Evolutionary conservation across 2,113 vertebrate genomes (phyloP).

Genomic region (Piprites chloris): DNA sequence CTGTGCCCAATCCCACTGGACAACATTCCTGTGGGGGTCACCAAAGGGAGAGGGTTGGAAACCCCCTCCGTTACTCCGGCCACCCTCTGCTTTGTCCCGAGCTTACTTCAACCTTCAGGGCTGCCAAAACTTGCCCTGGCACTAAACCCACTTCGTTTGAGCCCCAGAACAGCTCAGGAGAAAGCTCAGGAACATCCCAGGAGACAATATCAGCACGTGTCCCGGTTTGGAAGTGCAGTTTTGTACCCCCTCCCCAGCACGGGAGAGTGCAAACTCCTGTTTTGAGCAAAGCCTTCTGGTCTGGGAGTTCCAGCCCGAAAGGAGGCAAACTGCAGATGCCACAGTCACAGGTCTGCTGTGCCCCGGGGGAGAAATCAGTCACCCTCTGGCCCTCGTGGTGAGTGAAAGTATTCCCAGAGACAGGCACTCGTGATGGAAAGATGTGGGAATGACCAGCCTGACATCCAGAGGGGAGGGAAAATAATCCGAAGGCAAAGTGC

Average conservation of each 20-base stretch:
- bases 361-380: not conserved
- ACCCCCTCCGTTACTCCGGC: not conserved
- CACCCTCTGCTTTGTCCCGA: not conserved
- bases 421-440: not conserved
- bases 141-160: not conserved
- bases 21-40: accelerated
- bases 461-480: not conserved
- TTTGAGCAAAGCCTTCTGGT: not conserved
- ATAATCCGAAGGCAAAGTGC: not conserved
- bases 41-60: not conserved
- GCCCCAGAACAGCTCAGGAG: not conserved
- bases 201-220: not conserved
- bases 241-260: not conserved
- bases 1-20: not conserved
- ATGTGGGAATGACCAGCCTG: not conserved
- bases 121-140: not conserved
- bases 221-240: slow-evolving; percentile 11
- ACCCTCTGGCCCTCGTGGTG: not conserved
- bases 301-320: not conserved
- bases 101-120: not conserved
- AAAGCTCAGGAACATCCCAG: not conserved
- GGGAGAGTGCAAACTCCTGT: slow-evolving; percentile 6
- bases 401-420: not conserved
- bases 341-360: not conserved
- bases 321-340: not conserved